Percentiles rank a stretch among this genome's conserved stretches.
Evolutionary conservation across 2,888 invertebrate genomes (phyloP).

Genomic region (Apotomis turbidana): DNA sequence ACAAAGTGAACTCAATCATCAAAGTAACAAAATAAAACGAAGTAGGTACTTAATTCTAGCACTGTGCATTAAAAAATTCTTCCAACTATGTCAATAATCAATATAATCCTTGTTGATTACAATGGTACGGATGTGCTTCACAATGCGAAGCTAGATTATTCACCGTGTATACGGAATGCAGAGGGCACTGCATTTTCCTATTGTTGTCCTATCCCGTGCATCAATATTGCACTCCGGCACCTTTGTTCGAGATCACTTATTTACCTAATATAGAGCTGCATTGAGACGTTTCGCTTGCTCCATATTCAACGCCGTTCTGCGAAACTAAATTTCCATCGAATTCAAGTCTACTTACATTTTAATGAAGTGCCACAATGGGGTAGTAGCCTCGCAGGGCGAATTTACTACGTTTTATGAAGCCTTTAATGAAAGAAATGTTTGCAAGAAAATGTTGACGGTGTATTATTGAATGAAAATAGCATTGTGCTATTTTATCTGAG

Average conservation of each 20-base stretch:
- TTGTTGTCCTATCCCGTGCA: slow-evolving; percentile 34
- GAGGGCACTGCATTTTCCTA: slow-evolving; percentile 32
- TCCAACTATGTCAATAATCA: not conserved
- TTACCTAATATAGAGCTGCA: slow-evolving; percentile 31
- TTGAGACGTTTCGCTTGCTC: slow-evolving; percentile 20
- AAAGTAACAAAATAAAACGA: too few species aligned
- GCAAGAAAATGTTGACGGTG: not conserved
- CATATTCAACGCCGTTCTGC: slow-evolving; percentile 21
- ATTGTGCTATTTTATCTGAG: too few species aligned
- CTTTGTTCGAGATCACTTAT: slow-evolving; percentile 44
- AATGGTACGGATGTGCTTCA: not conserved
- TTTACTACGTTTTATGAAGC: not conserved
- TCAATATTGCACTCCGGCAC: slow-evolving; percentile 44
- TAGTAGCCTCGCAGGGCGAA: not conserved
- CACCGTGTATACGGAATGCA: slow-evolving; percentile 23
- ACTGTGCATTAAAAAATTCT: too few species aligned
- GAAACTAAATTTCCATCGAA: slow-evolving; percentile 18
- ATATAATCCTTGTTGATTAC: not conserved
- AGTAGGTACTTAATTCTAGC: too few species aligned
- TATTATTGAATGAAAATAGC: not conserved
- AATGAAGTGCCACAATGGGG: not conserved
- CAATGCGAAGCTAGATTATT: slow-evolving; percentile 15
- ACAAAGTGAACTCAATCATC: too few species aligned
- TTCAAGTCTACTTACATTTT: slow-evolving; percentile 16
- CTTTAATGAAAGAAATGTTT: not conserved